A percentile compares a stretch with the other conserved stretches of the same genome.
These are phyloP conservation scores for Pandion haliaetus DNA, from an alignment of 2,113 vertebrate species.

Conservation along the genomic window DNA sequence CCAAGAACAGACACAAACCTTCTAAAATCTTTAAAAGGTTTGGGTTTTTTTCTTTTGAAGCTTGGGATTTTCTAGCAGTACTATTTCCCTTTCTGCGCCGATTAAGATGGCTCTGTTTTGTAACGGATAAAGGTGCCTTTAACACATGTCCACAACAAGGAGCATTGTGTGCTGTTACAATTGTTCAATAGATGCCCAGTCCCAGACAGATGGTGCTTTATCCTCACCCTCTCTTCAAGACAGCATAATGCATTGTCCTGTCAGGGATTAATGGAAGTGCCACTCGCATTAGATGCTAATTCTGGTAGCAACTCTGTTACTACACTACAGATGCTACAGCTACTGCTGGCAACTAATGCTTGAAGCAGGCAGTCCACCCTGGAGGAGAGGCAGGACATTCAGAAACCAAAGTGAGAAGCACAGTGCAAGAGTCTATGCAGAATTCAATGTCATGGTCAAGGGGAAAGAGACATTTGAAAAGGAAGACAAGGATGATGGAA, in stretches of 20 bases:
- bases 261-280: conserved; percentile 24
- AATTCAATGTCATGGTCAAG: neutral
- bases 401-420: neutral
- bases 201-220: conserved; percentile 33
- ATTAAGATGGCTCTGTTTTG: neutral
- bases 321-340: neutral
- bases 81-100: neutral
- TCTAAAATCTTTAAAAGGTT: neutral
- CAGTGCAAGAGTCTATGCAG: neutral
- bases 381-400: neutral
- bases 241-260: neutral
- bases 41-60: neutral
- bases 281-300: conserved; percentile 5
- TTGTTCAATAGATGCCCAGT: neutral
- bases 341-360: neutral
- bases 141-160: neutral
- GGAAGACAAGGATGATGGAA: neutral
- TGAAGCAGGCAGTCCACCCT: neutral
- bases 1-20: neutral
- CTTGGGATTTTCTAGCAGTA: neutral
- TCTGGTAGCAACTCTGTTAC: neutral
- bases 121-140: conserved; percentile 12
- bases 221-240: neutral
- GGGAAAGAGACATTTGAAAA: neutral
- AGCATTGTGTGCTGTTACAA: neutral